Conservation (phyloP, 1,140 invertebrate species). For the Trichonephila inaurata region DNA sequence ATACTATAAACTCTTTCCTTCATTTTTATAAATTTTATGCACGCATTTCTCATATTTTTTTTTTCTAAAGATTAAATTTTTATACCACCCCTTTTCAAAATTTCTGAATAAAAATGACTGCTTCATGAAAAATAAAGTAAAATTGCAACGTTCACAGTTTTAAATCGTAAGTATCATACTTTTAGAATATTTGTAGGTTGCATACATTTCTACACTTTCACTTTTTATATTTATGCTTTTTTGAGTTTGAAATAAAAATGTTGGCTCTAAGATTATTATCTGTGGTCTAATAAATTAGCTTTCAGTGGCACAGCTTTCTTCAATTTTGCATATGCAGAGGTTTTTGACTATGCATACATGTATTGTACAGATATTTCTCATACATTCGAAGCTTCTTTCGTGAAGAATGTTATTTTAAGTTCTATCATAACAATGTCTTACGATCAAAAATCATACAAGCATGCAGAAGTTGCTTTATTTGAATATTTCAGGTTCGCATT, state of each 20-base stretch:
- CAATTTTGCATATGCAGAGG: not conserved
- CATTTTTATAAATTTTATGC: too few relatives aligned
- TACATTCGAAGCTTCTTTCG: too few relatives aligned
- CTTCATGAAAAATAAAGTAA: not conserved
- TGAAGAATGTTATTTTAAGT: too few relatives aligned
- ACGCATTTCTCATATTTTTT: too few relatives aligned
- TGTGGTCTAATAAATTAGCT: not conserved
- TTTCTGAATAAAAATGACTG: not conserved
- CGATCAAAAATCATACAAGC: too few relatives aligned
- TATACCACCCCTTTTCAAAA: conserved; percentile 1
- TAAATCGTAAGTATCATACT: not conserved
- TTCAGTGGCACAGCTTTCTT: not conserved
- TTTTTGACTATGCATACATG: too few relatives aligned
- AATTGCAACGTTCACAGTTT: conserved; percentile 8
- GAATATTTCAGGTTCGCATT: too few relatives aligned
- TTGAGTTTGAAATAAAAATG: not conserved
- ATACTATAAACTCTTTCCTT: too few relatives aligned
- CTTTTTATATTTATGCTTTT: not conserved
- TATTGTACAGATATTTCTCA: too few relatives aligned
- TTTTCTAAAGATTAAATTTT: not conserved
- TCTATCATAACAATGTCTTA: too few relatives aligned
- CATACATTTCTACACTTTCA: not conserved
- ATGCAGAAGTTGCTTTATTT: too few relatives aligned
- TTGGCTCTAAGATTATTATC: not conserved
- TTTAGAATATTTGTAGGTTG: not conserved